Percentiles rank a stretch among this genome's conserved stretches.
These are phyloP conservation scores for Eueremaeus valkanovi DNA, from an alignment of 2,888 invertebrate genomes.

Conservation along the genomic window DNA sequence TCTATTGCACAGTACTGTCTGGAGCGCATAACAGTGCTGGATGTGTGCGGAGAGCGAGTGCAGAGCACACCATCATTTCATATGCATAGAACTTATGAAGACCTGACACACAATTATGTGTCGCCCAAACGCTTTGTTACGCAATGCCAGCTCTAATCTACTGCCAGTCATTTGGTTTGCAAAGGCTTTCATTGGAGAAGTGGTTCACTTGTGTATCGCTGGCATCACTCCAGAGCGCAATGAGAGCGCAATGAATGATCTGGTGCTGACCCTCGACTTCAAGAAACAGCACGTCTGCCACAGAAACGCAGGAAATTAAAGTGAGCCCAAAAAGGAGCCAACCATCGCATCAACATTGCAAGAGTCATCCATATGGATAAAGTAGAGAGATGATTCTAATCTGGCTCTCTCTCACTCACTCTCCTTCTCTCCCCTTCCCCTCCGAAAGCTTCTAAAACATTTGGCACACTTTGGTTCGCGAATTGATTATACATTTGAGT, in stretches of 20 bases:
- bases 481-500: constrained; percentile 6
- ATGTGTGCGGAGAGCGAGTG: constrained; percentile 8
- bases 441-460: constrained; percentile 25
- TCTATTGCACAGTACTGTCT: too few species aligned
- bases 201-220: not conserved
- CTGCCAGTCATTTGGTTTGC: not conserved
- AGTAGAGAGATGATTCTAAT: not conserved
- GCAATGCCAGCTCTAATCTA: constrained; percentile 18
- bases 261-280: constrained; percentile 14
- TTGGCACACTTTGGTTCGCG: too few species aligned
- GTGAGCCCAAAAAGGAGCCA: not conserved
- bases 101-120: constrained; percentile 26
- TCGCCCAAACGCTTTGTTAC: not conserved
- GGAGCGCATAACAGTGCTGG: too few species aligned
- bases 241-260: constrained; percentile 21
- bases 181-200: constrained; percentile 5
- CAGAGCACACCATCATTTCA: constrained; percentile 9
- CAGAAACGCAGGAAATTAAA: constrained; percentile 29
- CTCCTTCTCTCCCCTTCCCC: too few species aligned
- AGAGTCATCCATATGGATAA: constrained; percentile 21
- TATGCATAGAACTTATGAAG: constrained; percentile 17
- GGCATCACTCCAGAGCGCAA: constrained; percentile 18
- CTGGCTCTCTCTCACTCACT: too few species aligned
- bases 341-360: not conserved
- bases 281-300: constrained; percentile 31